Evolutionary conservation across 2,888 invertebrate genomes (phyloP), one percentile per base, ranked within the genome.

Genomic region (Nomada lathburiana): DNA sequence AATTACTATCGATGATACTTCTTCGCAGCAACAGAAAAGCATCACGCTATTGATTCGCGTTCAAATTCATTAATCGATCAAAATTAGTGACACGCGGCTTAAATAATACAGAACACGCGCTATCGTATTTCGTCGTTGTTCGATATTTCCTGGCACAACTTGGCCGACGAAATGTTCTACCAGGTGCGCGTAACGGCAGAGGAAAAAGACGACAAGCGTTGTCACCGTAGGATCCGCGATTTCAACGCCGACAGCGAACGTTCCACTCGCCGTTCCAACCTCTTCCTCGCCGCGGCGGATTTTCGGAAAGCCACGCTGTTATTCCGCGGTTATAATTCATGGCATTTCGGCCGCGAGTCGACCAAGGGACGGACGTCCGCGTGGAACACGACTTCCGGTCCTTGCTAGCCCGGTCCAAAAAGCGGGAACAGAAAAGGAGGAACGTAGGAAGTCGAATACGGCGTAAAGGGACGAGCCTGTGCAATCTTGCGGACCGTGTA

Each of bases 401-500:
- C 67, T 76, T 44, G 77, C 73, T 59, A 63, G 55, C 80, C 65
- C 67, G 50, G 44, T 36, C 70, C 76, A 29, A 70, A 78, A 75
- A 47, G 62, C 81, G 59, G 71, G 75, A 74, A 73, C 63, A 68
- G 78, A 64, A 78, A 76, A 72, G 83, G 69, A 75, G 57, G 71
- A 76, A 63, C 65, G 59, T 72, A 68, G 80, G 73, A 74, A 76
- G 72, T 64, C 74, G 76, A 77, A 76, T 73, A 68, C 69, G 64
- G 53, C 79, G 68, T 59, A 69, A 73, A 83, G 78, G 85, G 76
- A 78, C 78, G 71, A 80, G 78, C 77, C 84, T 73, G 85, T 81
- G 80, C 88, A 88, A 89, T 90, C 90, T 90, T 90, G 88, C 86
- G 68, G 79, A 85, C 83, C 85, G 81, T 86, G 85, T 90, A 90